These are phyloP conservation scores for Cromileptes altivelis DNA, from an alignment of 2,113 vertebrate species.

Conservation along the genomic window DNA sequence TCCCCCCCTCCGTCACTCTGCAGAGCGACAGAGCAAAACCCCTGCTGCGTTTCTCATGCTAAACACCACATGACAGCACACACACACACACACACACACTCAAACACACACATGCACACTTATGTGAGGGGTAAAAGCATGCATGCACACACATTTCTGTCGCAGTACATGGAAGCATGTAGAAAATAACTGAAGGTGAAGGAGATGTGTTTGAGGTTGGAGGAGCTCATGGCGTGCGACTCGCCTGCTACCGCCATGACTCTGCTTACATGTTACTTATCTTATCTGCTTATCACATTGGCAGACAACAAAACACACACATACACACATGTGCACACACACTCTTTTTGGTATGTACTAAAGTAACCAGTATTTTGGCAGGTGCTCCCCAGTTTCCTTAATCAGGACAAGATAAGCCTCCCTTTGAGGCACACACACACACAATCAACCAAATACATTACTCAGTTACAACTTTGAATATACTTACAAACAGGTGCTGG, in stretches of 20 bases:
- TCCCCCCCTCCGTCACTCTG: conserved; percentile 43
- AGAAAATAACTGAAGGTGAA: conserved; percentile 26
- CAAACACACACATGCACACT: conserved; percentile 16
- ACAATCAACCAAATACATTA: conserved; percentile 4
- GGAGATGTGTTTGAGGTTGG: neutral
- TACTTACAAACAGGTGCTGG: neutral
- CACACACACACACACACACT: conserved; percentile 39
- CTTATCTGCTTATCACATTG: conserved; percentile 68
- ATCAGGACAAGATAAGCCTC: conserved; percentile 67
- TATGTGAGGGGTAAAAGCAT: conserved; percentile 5
- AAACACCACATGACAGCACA: conserved; percentile 42
- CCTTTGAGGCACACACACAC: conserved; percentile 32
- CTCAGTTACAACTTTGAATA: neutral
- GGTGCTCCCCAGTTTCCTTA: conserved; percentile 65
- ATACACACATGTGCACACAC: conserved; percentile 17
- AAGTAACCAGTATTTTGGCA: conserved; percentile 75
- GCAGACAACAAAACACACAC: conserved; percentile 50
- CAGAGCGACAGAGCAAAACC: conserved; percentile 56
- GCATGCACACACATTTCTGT: conserved; percentile 1
- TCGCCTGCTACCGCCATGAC: conserved; percentile 42
- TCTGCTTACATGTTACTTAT: conserved; percentile 75
- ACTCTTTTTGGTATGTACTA: conserved; percentile 49
- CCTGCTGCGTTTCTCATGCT: conserved; percentile 78
- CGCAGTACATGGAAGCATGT: neutral
- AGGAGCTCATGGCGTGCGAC: conserved; percentile 65